These are phyloP conservation scores for Sitodiplosis mosellana DNA, from an alignment of 1,140 invertebrate genomes.

Conservation along the genomic window DNA sequence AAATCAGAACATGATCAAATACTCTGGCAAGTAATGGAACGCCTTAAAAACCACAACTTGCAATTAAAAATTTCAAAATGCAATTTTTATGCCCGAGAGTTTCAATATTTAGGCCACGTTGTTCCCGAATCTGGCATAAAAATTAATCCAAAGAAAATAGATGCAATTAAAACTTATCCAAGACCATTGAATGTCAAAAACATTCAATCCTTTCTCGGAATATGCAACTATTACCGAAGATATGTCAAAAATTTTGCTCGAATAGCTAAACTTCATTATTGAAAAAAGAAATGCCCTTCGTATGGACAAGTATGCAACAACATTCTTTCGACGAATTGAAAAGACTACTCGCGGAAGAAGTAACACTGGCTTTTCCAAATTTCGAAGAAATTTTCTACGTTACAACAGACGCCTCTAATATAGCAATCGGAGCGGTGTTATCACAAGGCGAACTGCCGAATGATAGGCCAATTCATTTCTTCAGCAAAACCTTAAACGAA, in stretches of 20 bases:
- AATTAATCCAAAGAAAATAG: not conserved
- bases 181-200: not conserved
- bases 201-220: not conserved
- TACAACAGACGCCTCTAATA: too few relatives aligned
- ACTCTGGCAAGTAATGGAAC: constrained; percentile 4
- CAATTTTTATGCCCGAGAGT: not conserved
- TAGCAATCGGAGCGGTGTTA: too few relatives aligned
- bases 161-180: not conserved
- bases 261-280: not conserved
- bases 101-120: not conserved
- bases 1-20: not conserved
- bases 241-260: not conserved
- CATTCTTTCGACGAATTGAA: not conserved
- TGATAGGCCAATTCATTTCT: too few relatives aligned
- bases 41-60: constrained; percentile 3
- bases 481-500: too few relatives aligned
- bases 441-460: too few relatives aligned
- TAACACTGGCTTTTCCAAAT: too few relatives aligned
- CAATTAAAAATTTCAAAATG: constrained; percentile 5
- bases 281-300: not conserved
- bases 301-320: not conserved
- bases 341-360: too few relatives aligned
- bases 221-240: constrained; percentile 11
- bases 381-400: too few relatives aligned
- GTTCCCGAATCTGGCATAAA: constrained; percentile 10